These are phyloP conservation scores for Gobius niger DNA, from an alignment of 2,113 vertebrate genomes.

Conservation along the genomic window DNA sequence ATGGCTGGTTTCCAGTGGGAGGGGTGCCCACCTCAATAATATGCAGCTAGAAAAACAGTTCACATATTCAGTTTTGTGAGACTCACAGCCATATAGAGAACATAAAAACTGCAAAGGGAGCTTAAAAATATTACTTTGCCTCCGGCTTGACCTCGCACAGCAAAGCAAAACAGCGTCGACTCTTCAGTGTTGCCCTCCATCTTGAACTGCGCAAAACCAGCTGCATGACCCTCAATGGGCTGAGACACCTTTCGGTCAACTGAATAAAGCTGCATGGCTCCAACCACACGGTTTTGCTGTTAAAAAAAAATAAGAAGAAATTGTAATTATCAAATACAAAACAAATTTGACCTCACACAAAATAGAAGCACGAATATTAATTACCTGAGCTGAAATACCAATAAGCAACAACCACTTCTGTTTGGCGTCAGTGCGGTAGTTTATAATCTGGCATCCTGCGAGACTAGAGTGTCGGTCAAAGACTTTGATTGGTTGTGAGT, in stretches of 20 bases:
- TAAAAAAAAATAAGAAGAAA: constrained; percentile 4
- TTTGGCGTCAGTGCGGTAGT: constrained; percentile 97
- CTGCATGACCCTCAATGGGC: constrained; percentile 96
- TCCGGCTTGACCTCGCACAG: constrained; percentile 95
- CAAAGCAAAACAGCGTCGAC: constrained; percentile 98
- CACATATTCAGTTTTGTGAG: constrained; percentile 18
- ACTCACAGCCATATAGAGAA: background rate
- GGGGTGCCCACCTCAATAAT: constrained; percentile 99
- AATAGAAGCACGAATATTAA: background rate
- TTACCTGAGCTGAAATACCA: constrained; percentile 97
- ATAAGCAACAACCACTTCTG: constrained; percentile 97
- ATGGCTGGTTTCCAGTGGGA: constrained; percentile 95
- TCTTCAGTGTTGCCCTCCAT: constrained; percentile 99
- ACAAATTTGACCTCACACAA: background rate
- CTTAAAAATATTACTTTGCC: constrained; percentile 85
- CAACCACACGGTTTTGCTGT: constrained; percentile 98
- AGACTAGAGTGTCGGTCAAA: constrained; percentile 98
- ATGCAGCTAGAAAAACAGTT: constrained; percentile 81
- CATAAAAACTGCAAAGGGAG: background rate
- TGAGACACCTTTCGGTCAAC: constrained; percentile 98
- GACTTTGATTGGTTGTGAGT: constrained; percentile 96
- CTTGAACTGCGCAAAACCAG: constrained; percentile 98
- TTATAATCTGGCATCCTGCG: constrained; percentile 98
- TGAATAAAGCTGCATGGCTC: constrained; percentile 98
- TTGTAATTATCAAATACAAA: background rate